Percentiles rank a stretch among this genome's conserved stretches.
phyloP scores from a whole-genome alignment of 1,140 invertebrate species.

The Ceratitis capitata region DNA sequence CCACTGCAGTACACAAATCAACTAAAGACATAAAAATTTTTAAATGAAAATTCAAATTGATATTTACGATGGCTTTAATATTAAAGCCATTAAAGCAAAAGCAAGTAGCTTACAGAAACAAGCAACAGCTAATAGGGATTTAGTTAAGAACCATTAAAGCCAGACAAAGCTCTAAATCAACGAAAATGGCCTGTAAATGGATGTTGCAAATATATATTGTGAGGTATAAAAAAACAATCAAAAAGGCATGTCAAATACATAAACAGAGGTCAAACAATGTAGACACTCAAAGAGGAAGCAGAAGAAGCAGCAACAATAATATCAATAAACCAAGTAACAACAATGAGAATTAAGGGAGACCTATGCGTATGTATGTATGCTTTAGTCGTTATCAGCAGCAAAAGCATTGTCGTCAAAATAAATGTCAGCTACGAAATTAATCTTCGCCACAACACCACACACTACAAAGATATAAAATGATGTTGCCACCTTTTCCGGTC shows the following conservation, averaged over 20 bases:
- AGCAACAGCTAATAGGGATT: neutral
- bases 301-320: neutral
- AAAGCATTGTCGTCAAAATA: neutral
- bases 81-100: neutral
- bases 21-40: neutral
- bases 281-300: neutral
- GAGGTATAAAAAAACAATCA: neutral
- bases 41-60: neutral
- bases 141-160: neutral
- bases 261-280: neutral
- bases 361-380: too few species aligned
- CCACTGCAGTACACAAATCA: neutral
- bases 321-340: neutral
- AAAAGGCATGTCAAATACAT: neutral
- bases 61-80: neutral
- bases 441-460: neutral
- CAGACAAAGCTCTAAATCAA: neutral
- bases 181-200: neutral
- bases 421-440: conserved; percentile 29
- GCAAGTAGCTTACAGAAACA: neutral
- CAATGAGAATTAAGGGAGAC: neutral
- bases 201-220: neutral
- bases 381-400: conserved; percentile 23
- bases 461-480: too few species aligned
- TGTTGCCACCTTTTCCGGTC: neutral